Evolutionary conservation across 2,797 vertebrate genomes (phyloP), one percentile per base, ranked within the genome.

Genomic region (Intellagama lesueurii): DNA sequence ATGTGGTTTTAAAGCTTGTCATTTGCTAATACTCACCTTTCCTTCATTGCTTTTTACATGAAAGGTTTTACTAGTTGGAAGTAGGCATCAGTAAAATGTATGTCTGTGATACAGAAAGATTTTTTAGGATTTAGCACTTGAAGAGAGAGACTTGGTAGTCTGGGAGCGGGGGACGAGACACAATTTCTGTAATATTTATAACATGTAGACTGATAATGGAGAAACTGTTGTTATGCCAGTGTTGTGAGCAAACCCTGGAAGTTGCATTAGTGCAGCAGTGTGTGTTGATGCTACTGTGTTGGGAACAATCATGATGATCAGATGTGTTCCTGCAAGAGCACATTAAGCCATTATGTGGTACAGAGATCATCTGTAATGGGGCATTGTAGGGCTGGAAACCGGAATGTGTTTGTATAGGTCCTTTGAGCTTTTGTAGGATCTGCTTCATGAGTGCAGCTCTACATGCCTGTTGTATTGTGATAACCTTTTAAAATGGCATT

Each of bases 401-500:
- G 28, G 49, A 44, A 47, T 60, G 47, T 14, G n/a, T 81, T 32
- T 8, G 75, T 44, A 26, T n/a, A 40, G 22, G 64, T 40, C n/a
- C n/a, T 84, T 78, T 77, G 47, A 83, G n/a, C 11, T 19, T 86
- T 76, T 7, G 47, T 9, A 30, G 8, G 44, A 68, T 16, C 24
- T n/a, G 56, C 72, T 76, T 35, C 49, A n/a, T 30, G 66, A 86
- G 88, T 52, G n/a, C 35, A 49, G 44, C 44, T 81, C 56, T 81
- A 30, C 70, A 56, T 72, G 70, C 19, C 69, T 56, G 47, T 52
- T 30, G 40, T 75, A 81, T 86, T 66, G 64, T 56, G 88, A 49
- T 81, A 82, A 82, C 14, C 64, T 89, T 86, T 75, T 75, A 49
- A 75, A 68, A 68, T 30, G 40, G 70, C 35, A 52, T 40, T 86